phyloP scores from a whole-genome alignment of 2,113 vertebrate species.

The Bubo scandiacus region DNA sequence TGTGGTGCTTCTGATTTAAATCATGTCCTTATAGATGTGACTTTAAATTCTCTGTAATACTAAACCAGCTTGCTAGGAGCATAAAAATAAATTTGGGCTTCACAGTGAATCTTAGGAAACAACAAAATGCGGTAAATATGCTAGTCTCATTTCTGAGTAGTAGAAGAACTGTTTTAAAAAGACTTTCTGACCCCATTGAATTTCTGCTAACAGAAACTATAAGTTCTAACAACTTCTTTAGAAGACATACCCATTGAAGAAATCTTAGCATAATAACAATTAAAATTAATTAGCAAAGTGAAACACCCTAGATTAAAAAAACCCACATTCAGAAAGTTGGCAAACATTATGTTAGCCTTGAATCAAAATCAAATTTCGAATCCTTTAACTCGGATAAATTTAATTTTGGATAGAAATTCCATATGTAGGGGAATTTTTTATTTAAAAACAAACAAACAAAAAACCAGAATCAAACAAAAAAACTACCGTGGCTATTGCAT shows the following conservation, averaged over 20 bases:
- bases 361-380: neutral
- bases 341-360: too few species aligned
- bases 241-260: too few species aligned
- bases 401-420: neutral
- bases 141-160: neutral
- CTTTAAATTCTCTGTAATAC: neutral
- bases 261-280: too few species aligned
- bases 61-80: neutral
- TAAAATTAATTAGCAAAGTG: too few species aligned
- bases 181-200: neutral
- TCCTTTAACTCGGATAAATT: neutral
- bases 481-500: rapidly evolving
- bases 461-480: neutral
- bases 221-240: too few species aligned
- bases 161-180: neutral
- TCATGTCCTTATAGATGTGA: neutral
- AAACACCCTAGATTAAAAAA: too few species aligned
- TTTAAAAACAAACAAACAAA: neutral
- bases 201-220: neutral
- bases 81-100: neutral
- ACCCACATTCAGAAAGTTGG: too few species aligned
- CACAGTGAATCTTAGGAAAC: neutral
- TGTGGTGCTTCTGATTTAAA: neutral
- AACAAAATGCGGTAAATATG: neutral
- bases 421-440: neutral